phyloP scores from a whole-genome alignment of 2,113 vertebrate species.

The Pelobates fuscus region DNA sequence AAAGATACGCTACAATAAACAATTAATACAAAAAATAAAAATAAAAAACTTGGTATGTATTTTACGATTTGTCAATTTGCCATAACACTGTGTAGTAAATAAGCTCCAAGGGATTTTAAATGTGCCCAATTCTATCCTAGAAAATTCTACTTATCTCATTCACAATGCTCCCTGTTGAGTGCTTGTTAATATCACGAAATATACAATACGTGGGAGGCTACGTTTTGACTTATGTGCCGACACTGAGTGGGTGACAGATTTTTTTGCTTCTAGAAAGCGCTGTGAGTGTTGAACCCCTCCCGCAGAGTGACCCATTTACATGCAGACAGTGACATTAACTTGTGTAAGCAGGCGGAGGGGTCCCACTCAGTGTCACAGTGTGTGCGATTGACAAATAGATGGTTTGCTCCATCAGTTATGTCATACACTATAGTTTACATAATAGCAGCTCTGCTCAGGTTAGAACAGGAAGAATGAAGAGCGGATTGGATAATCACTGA shows the following conservation, averaged over 20 bases:
- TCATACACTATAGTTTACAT: background rate
- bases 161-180: background rate
- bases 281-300: background rate
- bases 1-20: too few relatives aligned
- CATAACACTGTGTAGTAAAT: too few relatives aligned
- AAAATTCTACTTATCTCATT: too few relatives aligned
- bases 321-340: background rate
- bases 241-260: constrained; percentile 8
- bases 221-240: background rate
- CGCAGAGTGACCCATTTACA: background rate
- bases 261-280: too few relatives aligned
- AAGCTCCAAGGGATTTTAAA: too few relatives aligned
- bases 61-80: too few relatives aligned
- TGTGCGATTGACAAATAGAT: background rate
- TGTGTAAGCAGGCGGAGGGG: background rate
- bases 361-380: background rate
- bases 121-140: too few relatives aligned
- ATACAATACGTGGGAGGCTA: background rate
- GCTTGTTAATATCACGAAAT: too few relatives aligned
- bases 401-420: background rate
- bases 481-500: too few relatives aligned
- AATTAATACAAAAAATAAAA: too few relatives aligned
- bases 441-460: background rate
- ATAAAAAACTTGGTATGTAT: too few relatives aligned
- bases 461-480: background rate